These are phyloP conservation scores for Chamaedrilus cognettii DNA, from an alignment of 2,888 invertebrate genomes.

Conservation along the genomic window DNA sequence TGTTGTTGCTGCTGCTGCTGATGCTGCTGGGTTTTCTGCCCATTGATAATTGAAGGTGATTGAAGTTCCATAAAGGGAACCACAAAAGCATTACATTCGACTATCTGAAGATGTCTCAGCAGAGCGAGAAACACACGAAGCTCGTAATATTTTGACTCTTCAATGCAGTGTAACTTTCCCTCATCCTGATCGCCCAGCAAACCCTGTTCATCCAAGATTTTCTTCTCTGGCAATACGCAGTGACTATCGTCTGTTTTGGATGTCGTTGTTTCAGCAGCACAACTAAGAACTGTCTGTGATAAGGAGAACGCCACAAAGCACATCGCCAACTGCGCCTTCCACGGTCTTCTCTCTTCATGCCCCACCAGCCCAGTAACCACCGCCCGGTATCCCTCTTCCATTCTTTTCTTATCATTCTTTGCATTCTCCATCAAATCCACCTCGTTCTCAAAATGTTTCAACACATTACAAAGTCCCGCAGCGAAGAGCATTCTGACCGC, in stretches of 20 bases:
- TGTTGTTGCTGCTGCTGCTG: no score
- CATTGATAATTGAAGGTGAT: conserved; percentile 57
- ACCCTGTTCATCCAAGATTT: no score
- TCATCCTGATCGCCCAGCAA: no score
- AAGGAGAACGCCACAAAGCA: neutral
- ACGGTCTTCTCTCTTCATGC: neutral
- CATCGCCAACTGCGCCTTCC: neutral
- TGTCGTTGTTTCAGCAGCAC: neutral
- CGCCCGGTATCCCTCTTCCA: neutral
- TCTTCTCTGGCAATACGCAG: no score
- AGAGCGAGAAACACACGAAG: no score
- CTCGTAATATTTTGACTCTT: no score
- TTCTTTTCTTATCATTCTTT: neutral
- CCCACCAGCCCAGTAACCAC: neutral
- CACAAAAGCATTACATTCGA: conserved; percentile 77
- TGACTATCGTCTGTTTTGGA: no score
- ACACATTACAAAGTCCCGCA: neutral
- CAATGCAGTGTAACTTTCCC: no score
- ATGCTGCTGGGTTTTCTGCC: conserved; percentile 45
- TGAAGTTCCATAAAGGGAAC: conserved; percentile 69
- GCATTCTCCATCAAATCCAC: neutral
- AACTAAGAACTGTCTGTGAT: no score
- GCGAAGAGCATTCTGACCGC: neutral
- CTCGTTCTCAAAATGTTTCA: neutral
- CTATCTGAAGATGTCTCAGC: conserved; percentile 75